Evolutionary conservation across 2,797 vertebrate genomes (phyloP), one percentile per base, ranked within the genome.

Genomic region (Percopsis omiscomaycus): DNA sequence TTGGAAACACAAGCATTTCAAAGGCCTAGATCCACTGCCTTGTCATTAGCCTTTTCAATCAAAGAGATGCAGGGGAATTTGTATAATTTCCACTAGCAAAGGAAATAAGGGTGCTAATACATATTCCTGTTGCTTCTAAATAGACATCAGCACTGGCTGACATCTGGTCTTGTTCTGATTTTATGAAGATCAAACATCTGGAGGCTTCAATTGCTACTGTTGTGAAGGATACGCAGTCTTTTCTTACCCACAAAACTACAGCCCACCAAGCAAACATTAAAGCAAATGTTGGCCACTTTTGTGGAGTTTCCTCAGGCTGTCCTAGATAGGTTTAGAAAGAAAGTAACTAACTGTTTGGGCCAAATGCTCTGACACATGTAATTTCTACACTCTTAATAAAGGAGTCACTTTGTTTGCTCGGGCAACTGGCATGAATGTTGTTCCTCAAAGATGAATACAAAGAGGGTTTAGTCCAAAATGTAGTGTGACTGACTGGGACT

Each of bases 131-230:
- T 71, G 71, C 79, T 84, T 83, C 69, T 77, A 44, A 66, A 73
- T 55, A 75, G 72, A 68, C 72, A 62, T 48, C 56, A 27, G 68
- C 48, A 55, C n/a, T n/a, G 27, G 37, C 65, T 28, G 69, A 84
- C 86, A 89, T 84, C 88, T 89, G 89, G 67, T 86, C 63, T 57
- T 68, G 69, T 84, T 68, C 73, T 83, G 59, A 67, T 75, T 69
- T 84, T 84, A 56, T 15, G 68, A 64, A 56, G 80, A 78, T 83
- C 64, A 71, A 83, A 87, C 87, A 86, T 89, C 81, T 88, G 88
- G 82, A 84, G 69, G 27, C 68, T 69, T 64, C 53, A 55, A 47
- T 59, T 51, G 86, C 80, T 85, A 82, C 85, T 68, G 80, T 68
- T 79, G 80, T 66, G 71, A 79, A 64, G 64, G 50, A 84, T 63